Percentiles rank a stretch among this genome's conserved stretches.
phyloP scores from a whole-genome alignment of 2,888 invertebrate species.

The Campoplex capitator region DNA sequence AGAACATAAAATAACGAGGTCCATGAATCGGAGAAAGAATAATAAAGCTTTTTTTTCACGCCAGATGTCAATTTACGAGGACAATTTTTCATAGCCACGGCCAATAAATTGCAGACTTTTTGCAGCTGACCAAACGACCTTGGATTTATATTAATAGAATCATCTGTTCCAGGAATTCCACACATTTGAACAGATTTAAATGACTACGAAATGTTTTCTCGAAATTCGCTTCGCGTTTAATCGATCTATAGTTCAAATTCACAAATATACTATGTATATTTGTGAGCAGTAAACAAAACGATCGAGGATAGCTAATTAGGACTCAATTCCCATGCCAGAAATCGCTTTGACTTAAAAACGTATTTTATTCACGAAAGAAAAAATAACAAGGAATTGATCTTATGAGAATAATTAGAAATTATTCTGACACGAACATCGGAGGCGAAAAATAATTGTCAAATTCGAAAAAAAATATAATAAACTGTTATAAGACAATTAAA shows the following conservation, averaged over 20 bases:
- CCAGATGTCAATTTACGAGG: background rate
- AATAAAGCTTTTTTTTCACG: background rate
- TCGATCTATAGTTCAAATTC: background rate
- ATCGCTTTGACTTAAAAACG: background rate
- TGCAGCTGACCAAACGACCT: constrained; percentile 41
- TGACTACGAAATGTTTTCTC: constrained; percentile 12
- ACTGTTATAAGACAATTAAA: no score
- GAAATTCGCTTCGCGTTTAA: constrained; percentile 28
- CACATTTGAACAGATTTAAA: background rate
- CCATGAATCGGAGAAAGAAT: background rate
- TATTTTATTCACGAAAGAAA: background rate
- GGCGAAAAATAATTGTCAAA: background rate
- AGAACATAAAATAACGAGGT: constrained; percentile 21
- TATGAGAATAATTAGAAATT: background rate
- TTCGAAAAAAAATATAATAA: background rate
- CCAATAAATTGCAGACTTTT: constrained; percentile 26
- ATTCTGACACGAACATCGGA: background rate
- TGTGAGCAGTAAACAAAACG: background rate
- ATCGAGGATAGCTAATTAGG: background rate
- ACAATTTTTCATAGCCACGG: constrained; percentile 32
- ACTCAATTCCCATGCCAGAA: background rate
- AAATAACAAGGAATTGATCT: background rate
- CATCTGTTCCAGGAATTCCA: constrained; percentile 50
- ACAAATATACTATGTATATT: background rate
- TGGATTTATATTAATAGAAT: constrained; percentile 63